Percentiles rank a stretch among this genome's conserved stretches.
Evolutionary conservation across 2,888 invertebrate genomes (phyloP).

Genomic region (Bimastos eiseni): DNA sequence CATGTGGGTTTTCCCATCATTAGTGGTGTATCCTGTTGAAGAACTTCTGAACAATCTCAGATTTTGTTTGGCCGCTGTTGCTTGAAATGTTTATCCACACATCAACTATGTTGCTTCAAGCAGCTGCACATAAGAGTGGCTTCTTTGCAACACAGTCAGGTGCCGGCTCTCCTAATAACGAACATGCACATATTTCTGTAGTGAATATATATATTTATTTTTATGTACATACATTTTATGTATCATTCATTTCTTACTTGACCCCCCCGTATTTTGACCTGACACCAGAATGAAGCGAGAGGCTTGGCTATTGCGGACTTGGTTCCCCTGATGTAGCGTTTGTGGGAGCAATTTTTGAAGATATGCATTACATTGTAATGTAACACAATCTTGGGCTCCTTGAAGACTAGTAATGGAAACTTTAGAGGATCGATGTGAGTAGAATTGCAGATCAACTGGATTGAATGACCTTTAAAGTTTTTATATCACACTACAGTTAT

Average conservation of each 20-base stretch:
- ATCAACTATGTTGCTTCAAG: constrained; percentile 13
- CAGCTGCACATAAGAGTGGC: neutral
- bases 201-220: neutral
- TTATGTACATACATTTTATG: neutral
- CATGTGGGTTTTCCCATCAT: neutral
- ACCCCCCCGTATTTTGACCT: too few relatives aligned
- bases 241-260: neutral
- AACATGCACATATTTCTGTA: neutral
- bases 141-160: constrained; percentile 6
- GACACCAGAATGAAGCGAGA: too few relatives aligned
- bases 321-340: too few relatives aligned
- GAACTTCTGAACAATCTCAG: constrained; percentile 5
- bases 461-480: neutral
- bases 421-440: neutral
- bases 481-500: neutral
- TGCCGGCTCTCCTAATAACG: neutral
- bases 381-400: neutral
- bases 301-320: too few relatives aligned
- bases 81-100: constrained; percentile 7
- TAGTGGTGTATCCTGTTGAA: neutral
- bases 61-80: constrained; percentile 6
- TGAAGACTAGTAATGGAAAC: neutral
- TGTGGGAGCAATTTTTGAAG: too few relatives aligned
- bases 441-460: neutral
- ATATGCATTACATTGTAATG: neutral